Conservation (phyloP, 2,888 invertebrate genomes). For the Ichneumoninae sp. region DNA sequence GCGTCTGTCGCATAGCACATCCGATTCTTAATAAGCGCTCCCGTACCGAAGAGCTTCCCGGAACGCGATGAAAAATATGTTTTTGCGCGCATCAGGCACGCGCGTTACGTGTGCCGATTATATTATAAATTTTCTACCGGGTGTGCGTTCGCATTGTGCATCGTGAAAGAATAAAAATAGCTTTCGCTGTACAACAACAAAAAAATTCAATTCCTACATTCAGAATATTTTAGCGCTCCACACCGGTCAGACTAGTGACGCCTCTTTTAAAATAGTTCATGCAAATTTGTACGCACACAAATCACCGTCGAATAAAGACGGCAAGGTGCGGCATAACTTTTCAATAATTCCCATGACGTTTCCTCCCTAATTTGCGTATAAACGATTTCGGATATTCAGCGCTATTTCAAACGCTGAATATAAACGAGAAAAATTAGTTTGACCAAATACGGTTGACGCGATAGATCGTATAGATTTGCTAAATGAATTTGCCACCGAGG, state of each 20-base stretch:
- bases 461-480: slow-evolving; percentile 64
- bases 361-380: slow-evolving; percentile 27
- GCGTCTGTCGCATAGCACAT: slow-evolving; percentile 72
- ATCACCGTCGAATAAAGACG: not conserved
- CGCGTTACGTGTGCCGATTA: slow-evolving; percentile 83
- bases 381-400: slow-evolving; percentile 23
- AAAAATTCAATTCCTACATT: not conserved
- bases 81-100: slow-evolving; percentile 79
- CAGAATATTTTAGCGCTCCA: not conserved
- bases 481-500: slow-evolving; percentile 67
- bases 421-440: slow-evolving; percentile 60
- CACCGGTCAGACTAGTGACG: not conserved
- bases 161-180: not conserved
- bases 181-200: not conserved
- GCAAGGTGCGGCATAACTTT: not conserved
- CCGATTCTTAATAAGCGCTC: slow-evolving; percentile 72
- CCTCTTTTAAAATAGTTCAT: not conserved
- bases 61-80: slow-evolving; percentile 82
- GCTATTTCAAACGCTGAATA: slow-evolving; percentile 44
- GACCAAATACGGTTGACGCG: slow-evolving; percentile 63
- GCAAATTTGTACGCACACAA: not conserved
- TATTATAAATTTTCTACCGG: slow-evolving; percentile 75
- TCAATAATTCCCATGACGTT: not conserved
- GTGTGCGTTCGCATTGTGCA: slow-evolving; percentile 20
- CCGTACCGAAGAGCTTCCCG: slow-evolving; percentile 73